A percentile compares a stretch with the other conserved stretches of the same genome.
Conservation (phyloP, 2,797 vertebrate genomes). For the Sternarchorhynchus goeldii region DNA sequence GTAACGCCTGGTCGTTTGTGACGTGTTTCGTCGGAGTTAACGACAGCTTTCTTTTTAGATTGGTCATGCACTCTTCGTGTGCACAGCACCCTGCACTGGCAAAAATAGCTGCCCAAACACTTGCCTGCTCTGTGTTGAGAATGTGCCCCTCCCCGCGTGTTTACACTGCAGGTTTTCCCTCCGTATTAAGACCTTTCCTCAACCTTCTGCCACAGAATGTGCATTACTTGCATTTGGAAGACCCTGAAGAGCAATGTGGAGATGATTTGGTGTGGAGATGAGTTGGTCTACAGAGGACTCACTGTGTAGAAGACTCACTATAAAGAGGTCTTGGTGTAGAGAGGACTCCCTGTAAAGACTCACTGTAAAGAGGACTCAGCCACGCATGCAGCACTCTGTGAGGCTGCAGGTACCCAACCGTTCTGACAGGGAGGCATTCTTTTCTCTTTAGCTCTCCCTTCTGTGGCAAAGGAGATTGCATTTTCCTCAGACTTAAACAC, state of each 20-base stretch:
- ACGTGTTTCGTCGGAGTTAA: slow-evolving; percentile 3
- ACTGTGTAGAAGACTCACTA: too few relatives aligned
- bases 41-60: slow-evolving; percentile 13
- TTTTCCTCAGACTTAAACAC: slow-evolving; percentile 27
- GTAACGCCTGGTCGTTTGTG: slow-evolving; percentile 30
- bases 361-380: too few relatives aligned
- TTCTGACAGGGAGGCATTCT: slow-evolving; percentile 22
- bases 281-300: too few relatives aligned
- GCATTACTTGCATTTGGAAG: slow-evolving; percentile 21
- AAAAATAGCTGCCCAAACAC: neutral
- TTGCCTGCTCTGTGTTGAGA: neutral
- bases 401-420: slow-evolving; percentile 2
- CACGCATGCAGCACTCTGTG: slow-evolving; percentile 6
- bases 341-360: too few relatives aligned
- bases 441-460: neutral
- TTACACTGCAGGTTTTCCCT: slow-evolving; percentile 1
- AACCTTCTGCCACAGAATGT: neutral
- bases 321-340: too few relatives aligned
- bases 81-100: neutral
- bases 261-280: neutral
- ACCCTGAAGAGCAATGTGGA: slow-evolving; percentile 19
- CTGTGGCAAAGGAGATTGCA: slow-evolving; percentile 12
- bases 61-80: neutral
- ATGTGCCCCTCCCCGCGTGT: neutral
- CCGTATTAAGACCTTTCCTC: neutral